Evolutionary conservation across 2,888 invertebrate species (phyloP), one percentile per base, ranked within the genome.

Genomic region (Herminia tarsipennalis): DNA sequence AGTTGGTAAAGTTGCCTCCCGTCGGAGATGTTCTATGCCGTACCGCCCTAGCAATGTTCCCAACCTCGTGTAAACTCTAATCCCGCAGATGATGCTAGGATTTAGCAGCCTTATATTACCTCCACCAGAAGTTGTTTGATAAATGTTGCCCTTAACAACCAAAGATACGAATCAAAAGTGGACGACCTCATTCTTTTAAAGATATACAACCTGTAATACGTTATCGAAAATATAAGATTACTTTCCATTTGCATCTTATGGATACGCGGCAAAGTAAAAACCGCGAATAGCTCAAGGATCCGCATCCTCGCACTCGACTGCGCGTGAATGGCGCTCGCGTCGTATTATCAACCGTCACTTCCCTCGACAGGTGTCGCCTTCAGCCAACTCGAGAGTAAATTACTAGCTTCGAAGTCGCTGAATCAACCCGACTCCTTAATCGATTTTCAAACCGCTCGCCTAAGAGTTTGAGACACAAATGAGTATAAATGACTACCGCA

Each of bases 321-420:
- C 83, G 78, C 86, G 74, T 82, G 83, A 88, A 89, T 86, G 76
- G 84, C 81, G 81, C 77, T 77, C 83, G 83, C 83, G 78, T 88
- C 88, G 86, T 81, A 87, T 91, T 90, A 89, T 88, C 86, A 85
- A 82, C 83, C 86, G 86, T 89, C 89, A 89, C 83, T 86, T 86
- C 74, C 76, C 75, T 72, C 87, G 90, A 89, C 90, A 91, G 90
- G 90, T 90, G 89, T 90, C 90, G 88, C 87, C 87, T 87, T 88
- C 90, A 90, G 88, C 88, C 84, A 86, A 86, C 88, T 89, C 84
- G 85, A 88, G 83, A 88, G 89, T 88, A 89, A 90, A 90, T 90
- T 91, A 90, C 90, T 84, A 84, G 83, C 86, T 83, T 79, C 81
- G 80, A 86, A 87, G 81, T 84, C 87, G 85, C 86, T 89, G 88